Conservation (phyloP, 2,888 invertebrate species). For the Stramonita haemastoma region DNA sequence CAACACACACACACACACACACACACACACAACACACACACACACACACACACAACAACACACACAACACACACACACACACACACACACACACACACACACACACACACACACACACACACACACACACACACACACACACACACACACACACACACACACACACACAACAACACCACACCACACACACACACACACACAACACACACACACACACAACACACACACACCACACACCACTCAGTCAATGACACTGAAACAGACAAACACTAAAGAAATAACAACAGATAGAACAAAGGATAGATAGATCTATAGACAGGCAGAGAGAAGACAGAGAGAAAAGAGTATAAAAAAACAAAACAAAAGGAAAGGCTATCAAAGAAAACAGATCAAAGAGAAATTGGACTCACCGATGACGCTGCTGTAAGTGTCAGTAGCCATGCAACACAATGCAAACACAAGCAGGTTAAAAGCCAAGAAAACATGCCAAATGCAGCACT, state of each 20-base stretch:
- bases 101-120: neutral
- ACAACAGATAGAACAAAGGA: neutral
- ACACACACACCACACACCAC: neutral
- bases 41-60: too few species aligned
- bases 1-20: too few species aligned
- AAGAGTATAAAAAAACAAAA: neutral
- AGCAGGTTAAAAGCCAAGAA: conserved; percentile 1
- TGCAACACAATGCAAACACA: neutral
- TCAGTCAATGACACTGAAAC: neutral
- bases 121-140: neutral
- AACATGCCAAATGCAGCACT: neutral
- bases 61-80: too few species aligned
- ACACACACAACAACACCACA: neutral
- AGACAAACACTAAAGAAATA: neutral
- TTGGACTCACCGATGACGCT: conserved; percentile 7
- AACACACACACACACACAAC: neutral
- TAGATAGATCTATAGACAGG: neutral
- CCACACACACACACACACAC: too few species aligned
- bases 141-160: conserved; percentile 21
- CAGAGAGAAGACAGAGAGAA: conserved; percentile 3
- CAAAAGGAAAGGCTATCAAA: neutral
- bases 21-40: too few species aligned
- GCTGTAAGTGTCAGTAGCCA: neutral
- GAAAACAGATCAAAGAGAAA: neutral
- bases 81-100: too few species aligned